Evolutionary conservation across 2,888 invertebrate genomes (phyloP).

Genomic region (Dioctria linearis): DNA sequence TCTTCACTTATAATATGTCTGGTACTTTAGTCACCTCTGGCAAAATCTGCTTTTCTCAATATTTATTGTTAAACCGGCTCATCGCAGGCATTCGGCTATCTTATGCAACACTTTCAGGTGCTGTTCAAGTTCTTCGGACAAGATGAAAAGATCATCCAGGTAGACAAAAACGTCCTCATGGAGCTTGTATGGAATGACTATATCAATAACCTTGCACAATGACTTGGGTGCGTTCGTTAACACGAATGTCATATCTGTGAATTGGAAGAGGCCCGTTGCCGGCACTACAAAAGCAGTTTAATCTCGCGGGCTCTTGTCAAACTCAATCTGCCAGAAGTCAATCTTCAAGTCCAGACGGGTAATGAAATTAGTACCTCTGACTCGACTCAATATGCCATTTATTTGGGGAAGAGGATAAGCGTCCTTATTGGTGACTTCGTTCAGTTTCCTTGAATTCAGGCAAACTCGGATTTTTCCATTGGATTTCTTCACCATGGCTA

Average conservation of each 20-base stretch:
- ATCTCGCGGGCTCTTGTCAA: background rate
- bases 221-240: too few species aligned
- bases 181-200: background rate
- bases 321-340: too few species aligned
- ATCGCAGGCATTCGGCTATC: background rate
- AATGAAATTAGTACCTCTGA: too few species aligned
- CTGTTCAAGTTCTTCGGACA: background rate
- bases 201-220: background rate
- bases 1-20: background rate
- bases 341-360: too few species aligned
- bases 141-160: background rate
- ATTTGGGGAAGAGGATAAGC: background rate
- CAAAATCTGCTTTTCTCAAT: background rate
- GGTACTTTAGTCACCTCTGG: background rate
- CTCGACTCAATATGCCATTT: background rate
- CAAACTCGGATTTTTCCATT: slow-evolving; percentile 1
- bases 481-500: background rate
- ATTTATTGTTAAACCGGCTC: too few species aligned
- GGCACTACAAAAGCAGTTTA: slow-evolving; percentile 47
- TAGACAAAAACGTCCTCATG: too few species aligned
- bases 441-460: background rate
- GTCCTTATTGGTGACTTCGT: background rate
- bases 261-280: slow-evolving; percentile 5
- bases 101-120: accelerated
- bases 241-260: too few species aligned